phyloP scores from a whole-genome alignment of 2,888 invertebrate species.

The Uloborus plumipes region DNA sequence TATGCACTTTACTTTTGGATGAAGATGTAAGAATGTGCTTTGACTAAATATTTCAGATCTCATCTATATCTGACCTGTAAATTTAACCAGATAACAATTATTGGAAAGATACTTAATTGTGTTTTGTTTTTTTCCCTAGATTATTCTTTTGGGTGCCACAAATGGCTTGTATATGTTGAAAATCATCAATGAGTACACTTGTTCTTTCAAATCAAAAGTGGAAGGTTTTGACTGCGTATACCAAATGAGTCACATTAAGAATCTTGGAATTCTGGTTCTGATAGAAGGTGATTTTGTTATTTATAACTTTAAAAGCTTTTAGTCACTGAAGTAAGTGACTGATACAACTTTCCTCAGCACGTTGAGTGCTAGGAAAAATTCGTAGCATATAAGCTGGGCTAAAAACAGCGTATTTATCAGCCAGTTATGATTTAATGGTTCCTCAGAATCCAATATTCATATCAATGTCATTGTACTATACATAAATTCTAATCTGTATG shows the following conservation, averaged over 20 bases:
- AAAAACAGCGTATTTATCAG: too few species aligned
- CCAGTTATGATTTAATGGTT: too few species aligned
- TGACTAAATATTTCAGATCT: too few species aligned
- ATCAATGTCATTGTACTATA: too few species aligned
- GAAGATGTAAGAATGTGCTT: conserved; percentile 67
- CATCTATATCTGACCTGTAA: background rate
- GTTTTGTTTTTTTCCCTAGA: conserved; percentile 66
- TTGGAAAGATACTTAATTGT: background rate
- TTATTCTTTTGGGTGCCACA: conserved; percentile 76
- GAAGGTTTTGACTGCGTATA: conserved; percentile 78
- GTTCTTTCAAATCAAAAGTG: conserved; percentile 71
- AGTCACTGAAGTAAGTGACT: too few species aligned
- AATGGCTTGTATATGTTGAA: conserved; percentile 76
- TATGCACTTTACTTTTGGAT: conserved; percentile 69
- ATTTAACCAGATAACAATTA: too few species aligned
- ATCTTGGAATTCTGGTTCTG: conserved; percentile 77
- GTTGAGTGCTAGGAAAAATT: too few species aligned
- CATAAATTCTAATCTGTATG: too few species aligned
- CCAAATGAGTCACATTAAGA: conserved; percentile 76
- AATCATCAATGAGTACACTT: conserved; percentile 68
- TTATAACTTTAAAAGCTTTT: too few species aligned
- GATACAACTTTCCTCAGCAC: too few species aligned
- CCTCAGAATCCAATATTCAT: too few species aligned
- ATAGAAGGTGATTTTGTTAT: conserved; percentile 74
- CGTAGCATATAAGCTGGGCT: too few species aligned